These are phyloP conservation scores for Atopsyche davidsoni DNA, from an alignment of 1,140 invertebrate species.

Conservation along the genomic window DNA sequence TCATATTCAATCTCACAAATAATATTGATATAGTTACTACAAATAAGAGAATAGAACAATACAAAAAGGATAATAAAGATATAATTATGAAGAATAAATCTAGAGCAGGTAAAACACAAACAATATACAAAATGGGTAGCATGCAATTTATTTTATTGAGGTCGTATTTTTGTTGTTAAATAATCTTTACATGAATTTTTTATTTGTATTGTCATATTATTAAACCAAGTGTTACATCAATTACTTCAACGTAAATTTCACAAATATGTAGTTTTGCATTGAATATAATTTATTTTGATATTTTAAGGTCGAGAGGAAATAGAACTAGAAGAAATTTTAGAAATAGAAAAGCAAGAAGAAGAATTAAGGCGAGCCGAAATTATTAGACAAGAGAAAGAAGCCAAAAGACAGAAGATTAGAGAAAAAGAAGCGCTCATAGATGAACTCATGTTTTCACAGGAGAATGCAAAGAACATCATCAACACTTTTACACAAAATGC, in stretches of 20 bases:
- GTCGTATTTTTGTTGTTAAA: too few relatives aligned
- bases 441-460: slow-evolving; percentile 88
- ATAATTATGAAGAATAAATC: slow-evolving; percentile 82
- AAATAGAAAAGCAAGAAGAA: slow-evolving; percentile 72
- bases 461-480: slow-evolving; percentile 81
- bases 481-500: slow-evolving; percentile 69
- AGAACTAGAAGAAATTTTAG: slow-evolving; percentile 82
- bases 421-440: slow-evolving; percentile 89
- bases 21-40: slow-evolving; percentile 86
- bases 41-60: slow-evolving; percentile 87
- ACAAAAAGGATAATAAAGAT: slow-evolving; percentile 91
- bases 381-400: slow-evolving; percentile 59
- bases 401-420: slow-evolving; percentile 75
- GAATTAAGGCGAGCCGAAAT: slow-evolving; percentile 59
- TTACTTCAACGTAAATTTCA: too few relatives aligned
- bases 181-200: too few relatives aligned
- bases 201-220: too few relatives aligned
- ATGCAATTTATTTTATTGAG: too few relatives aligned
- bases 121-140: too few relatives aligned
- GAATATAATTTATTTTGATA: not conserved
- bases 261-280: too few relatives aligned
- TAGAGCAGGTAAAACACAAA: slow-evolving; percentile 57
- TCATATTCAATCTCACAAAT: slow-evolving; percentile 89
- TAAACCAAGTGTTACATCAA: too few relatives aligned
- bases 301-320: slow-evolving; percentile 57